Evolutionary conservation across 2,797 vertebrate genomes (phyloP), one percentile per base, ranked within the genome.

Genomic region (Paedocypris micromegethes): DNA sequence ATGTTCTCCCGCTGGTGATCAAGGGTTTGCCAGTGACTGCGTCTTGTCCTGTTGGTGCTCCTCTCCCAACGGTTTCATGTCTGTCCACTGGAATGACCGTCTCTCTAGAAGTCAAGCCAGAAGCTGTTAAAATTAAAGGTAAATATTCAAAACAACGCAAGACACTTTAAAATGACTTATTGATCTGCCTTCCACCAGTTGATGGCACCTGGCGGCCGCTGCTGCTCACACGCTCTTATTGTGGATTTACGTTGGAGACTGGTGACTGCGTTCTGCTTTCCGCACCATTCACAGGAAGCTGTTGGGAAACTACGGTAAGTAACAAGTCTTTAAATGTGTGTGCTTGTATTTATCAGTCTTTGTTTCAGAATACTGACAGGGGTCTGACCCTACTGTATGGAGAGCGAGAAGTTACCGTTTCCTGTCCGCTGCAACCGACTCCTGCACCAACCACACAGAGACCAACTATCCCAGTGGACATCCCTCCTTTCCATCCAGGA

Each of bases 21-120:
- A 68, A 64, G 73, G 83, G 77, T 6, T 3, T 70, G 52, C 71
- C 72, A 3, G 58, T 80, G 73, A 67, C 58, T 0, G 76, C 82
- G 72, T 78, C 77, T 8, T 83, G 80, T 46, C 73, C 72, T 42
- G 52, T 48, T 3, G 48, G 58, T 47, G 1, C 67, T 45, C 71
- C 47, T 2, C 58, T 49, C 5, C 54, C 70, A 5, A 60, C 58
- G 1, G 60, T 81, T 64, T 74, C 70, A 6, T 83, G 82, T 68
- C 68, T 72, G 45, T 39, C 53, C 5, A 57, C 58, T 46, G 64
- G 54, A 8, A 81, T 83, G 77, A 58, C 58, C 3, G 2, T 78
- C 55, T 80, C 75, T 0, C 41, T 82, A 44, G 66, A 62, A 0
- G 5, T 68, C 4, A 4, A 63, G 53, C 45, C 47, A 45, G 70